These are phyloP conservation scores for Dastarcus helophoroides DNA, from an alignment of 2,888 invertebrate species.

Conservation along the genomic window DNA sequence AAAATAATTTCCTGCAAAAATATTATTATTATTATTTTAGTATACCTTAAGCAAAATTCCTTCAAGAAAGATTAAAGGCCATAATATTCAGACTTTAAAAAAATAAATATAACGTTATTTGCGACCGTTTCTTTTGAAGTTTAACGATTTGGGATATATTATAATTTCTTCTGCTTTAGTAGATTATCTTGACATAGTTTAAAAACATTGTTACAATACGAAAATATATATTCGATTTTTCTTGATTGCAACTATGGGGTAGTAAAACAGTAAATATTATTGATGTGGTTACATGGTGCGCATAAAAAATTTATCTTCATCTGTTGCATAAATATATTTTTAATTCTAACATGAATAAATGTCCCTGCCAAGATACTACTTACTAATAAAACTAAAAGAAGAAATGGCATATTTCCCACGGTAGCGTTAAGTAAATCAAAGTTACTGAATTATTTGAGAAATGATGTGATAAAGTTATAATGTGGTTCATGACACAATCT, in stretches of 20 bases:
- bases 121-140: slow-evolving; percentile 7
- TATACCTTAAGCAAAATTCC: slow-evolving; percentile 32
- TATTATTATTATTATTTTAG: slow-evolving; percentile 26
- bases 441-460: no score
- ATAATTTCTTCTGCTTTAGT: slow-evolving; percentile 22
- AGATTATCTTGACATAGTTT: slow-evolving; percentile 47
- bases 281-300: slow-evolving; percentile 34
- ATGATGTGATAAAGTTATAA: no score
- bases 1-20: slow-evolving; percentile 32
- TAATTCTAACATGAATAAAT: neutral
- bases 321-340: slow-evolving; percentile 1
- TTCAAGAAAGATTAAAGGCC: slow-evolving; percentile 28
- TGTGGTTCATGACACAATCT: no score
- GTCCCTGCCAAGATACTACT: no score
- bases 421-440: no score
- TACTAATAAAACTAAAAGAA: no score
- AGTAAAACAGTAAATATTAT: slow-evolving; percentile 23
- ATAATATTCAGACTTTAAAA: slow-evolving; percentile 27
- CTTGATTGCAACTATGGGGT: slow-evolving; percentile 26
- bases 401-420: no score
- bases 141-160: slow-evolving; percentile 22
- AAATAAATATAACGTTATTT: slow-evolving; percentile 7
- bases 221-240: slow-evolving; percentile 39
- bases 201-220: slow-evolving; percentile 53
- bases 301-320: slow-evolving; percentile 16